Percentiles rank a stretch among this genome's conserved stretches.
Evolutionary conservation across 2,797 vertebrate species (phyloP).

Genomic region (Champsocephalus esox): DNA sequence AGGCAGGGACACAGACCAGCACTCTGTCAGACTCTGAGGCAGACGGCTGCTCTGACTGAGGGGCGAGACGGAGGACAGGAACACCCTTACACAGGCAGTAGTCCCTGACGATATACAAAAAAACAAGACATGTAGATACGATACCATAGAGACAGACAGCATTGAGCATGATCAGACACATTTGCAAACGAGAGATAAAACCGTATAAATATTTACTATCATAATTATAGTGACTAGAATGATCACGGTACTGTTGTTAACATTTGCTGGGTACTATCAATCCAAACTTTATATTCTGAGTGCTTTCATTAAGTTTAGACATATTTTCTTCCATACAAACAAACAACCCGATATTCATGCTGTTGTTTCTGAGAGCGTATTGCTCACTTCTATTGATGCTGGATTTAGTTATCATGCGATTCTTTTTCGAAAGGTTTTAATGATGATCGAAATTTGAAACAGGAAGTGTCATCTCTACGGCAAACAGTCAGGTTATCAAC

Average conservation of each 20-base stretch:
- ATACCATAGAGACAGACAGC: neutral
- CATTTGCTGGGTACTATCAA: neutral
- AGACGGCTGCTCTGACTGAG: constrained; percentile 48
- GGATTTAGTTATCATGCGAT: too few relatives aligned
- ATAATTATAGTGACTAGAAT: neutral
- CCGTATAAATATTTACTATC: neutral
- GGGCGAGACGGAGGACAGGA: constrained; percentile 46
- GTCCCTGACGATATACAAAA: constrained; percentile 18
- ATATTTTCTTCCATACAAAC: too few relatives aligned
- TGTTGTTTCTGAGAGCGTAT: too few relatives aligned
- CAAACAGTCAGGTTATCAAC: neutral
- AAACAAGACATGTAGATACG: neutral
- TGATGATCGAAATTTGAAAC: too few relatives aligned
- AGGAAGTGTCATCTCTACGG: neutral
- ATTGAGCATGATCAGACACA: constrained; percentile 18
- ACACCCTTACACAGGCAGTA: constrained; percentile 32
- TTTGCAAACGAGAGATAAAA: neutral
- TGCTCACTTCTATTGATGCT: too few relatives aligned
- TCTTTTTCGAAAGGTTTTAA: too few relatives aligned
- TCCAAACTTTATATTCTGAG: neutral
- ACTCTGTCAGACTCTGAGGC: constrained; percentile 56
- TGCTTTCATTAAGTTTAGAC: too few relatives aligned
- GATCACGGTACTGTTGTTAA: neutral
- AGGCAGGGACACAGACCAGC: constrained; percentile 53
- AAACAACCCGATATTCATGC: too few relatives aligned